Evolutionary conservation across 2,888 invertebrate species (phyloP), one percentile per base, ranked within the genome.

Genomic region (Drosophila peninsularis): DNA sequence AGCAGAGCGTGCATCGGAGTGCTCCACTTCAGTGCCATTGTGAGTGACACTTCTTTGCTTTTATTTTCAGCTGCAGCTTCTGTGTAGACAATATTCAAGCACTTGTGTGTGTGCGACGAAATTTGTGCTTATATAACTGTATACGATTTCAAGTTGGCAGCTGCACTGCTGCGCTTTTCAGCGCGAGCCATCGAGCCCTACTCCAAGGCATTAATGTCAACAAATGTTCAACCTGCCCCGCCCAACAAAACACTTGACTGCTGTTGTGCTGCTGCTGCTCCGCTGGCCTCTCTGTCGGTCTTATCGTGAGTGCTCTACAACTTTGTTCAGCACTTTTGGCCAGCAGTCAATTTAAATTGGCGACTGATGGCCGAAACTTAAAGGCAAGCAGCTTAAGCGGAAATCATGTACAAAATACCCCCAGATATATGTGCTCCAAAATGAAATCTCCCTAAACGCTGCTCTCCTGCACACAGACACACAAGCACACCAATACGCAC

Each of bases 161-260:
- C 60, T n/a, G n/a, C n/a, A 63, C 14, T 53, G 68, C 63, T 78
- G 76, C 70, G 75, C 83, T 74, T 74, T 83, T 71, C 62, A 71
- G 30, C 57, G 74, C 56, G 47, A 36, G 2, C 36, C 63, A 41
- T 62, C 56, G 37, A 53, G 72, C 55, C 39, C 58, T 42, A 63
- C 79, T 78, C 62, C 19, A 49, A 67, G 78, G 78, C 75, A 87
- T 85, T 88, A 82, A 78, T 86, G 86, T 86, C 83, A 86, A 80
- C 78, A 78, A 75, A 73, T 81, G 78, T 71, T 17, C 37, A 11
- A 24, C 24, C 17, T 21, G 24, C 36, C 4, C 24, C n/a, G 14
- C 17, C 37, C 52, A 11, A 14, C 47, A 10, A 37, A 54, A 19
- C 57, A 54, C 73, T 69, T 63, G 54, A 69, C 24, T 27, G 1